phyloP scores from a whole-genome alignment of 2,888 invertebrate species.

The Fabriciana adippe region DNA sequence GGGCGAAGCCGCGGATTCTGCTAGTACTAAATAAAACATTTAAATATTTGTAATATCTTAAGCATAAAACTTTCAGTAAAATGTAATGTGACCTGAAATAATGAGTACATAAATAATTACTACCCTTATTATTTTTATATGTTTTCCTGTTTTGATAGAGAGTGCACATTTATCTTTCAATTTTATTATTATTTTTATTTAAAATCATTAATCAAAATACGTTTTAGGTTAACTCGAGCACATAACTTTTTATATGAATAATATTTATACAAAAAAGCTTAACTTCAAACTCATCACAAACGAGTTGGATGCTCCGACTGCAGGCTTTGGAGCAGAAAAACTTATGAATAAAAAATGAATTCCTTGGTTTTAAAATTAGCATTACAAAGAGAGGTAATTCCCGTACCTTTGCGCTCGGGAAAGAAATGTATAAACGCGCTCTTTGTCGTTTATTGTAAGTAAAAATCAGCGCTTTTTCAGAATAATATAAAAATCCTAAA shows the following conservation, averaged over 20 bases:
- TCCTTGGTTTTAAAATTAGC: conserved; percentile 82
- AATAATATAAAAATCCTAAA: conserved; percentile 32
- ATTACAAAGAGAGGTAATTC: conserved; percentile 81
- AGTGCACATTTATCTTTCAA: too few species aligned
- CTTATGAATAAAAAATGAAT: conserved; percentile 83
- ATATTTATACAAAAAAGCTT: conserved; percentile 49
- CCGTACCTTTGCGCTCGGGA: conserved; percentile 74
- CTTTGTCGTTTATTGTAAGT: conserved; percentile 71
- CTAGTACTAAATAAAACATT: too few species aligned
- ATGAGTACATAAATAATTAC: too few species aligned
- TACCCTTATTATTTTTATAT: too few species aligned
- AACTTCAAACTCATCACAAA: conserved; percentile 70
- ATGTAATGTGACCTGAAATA: too few species aligned
- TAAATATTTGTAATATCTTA: too few species aligned
- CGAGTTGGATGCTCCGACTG: conserved; percentile 74
- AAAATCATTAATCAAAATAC: conserved; percentile 15
- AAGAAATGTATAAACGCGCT: conserved; percentile 72
- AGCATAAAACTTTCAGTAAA: too few species aligned
- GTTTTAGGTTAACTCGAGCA: conserved; percentile 39
- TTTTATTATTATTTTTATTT: too few species aligned
- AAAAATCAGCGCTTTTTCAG: conserved; percentile 66
- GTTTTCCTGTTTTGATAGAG: too few species aligned
- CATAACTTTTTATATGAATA: conserved; percentile 54
- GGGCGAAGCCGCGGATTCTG: too few species aligned
- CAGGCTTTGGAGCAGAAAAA: conserved; percentile 78